Evolutionary conservation across 2,113 vertebrate species (phyloP).

Genomic region (Apaloderma vittatum): DNA sequence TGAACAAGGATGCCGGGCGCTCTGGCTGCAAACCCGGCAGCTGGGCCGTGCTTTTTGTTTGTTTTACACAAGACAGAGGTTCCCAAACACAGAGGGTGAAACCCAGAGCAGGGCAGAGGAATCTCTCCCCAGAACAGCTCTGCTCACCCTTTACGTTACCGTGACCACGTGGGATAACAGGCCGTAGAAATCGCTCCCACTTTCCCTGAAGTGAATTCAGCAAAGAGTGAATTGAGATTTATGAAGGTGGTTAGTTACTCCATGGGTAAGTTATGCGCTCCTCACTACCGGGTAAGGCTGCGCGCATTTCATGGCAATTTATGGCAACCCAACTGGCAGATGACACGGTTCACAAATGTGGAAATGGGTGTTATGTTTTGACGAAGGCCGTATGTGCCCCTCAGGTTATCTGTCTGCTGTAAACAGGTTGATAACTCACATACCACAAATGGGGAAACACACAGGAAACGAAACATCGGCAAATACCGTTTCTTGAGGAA

Average conservation of each 20-base stretch:
- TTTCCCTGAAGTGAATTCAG: background rate
- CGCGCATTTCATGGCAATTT: slow-evolving; percentile 43
- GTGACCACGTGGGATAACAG: background rate
- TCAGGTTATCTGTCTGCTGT: slow-evolving; percentile 28
- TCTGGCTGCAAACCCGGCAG: slow-evolving; percentile 20
- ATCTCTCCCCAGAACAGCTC: background rate
- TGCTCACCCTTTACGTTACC: background rate
- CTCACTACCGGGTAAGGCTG: slow-evolving; percentile 21
- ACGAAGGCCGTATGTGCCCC: slow-evolving; percentile 36
- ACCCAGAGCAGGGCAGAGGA: background rate
- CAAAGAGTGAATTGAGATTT: slow-evolving; percentile 22
- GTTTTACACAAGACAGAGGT: background rate
- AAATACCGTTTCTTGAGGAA: slow-evolving; percentile 35
- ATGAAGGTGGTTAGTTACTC: slow-evolving; percentile 28
- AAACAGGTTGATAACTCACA: slow-evolving; percentile 43
- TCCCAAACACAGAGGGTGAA: background rate
- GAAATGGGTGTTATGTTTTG: slow-evolving; percentile 17
- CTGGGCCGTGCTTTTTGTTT: slow-evolving; percentile 20
- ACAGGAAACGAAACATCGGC: slow-evolving; percentile 39
- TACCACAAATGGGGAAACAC: background rate
- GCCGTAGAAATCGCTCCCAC: background rate
- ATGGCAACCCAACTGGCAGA: slow-evolving; percentile 16
- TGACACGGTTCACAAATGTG: background rate
- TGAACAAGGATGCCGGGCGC: slow-evolving; percentile 22
- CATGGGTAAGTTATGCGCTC: background rate